phyloP scores from a whole-genome alignment of 2,113 vertebrate species.

The Cacatua alba region DNA sequence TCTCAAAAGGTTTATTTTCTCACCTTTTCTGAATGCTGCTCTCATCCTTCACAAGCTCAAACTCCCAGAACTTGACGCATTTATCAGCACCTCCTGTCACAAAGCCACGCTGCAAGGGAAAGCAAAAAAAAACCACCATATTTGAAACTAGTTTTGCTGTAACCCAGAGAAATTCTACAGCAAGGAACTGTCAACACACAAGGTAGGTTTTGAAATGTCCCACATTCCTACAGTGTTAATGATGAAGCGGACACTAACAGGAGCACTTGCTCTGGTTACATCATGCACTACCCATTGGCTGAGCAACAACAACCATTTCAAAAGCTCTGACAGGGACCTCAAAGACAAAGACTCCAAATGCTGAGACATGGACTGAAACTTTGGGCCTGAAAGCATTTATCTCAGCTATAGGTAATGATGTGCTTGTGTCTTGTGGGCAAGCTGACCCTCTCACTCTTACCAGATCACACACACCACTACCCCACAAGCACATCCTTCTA shows the following conservation, averaged over 20 bases:
- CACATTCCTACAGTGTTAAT: neutral
- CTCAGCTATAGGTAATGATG: neutral
- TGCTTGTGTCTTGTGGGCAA: neutral
- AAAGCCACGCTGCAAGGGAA: constrained; percentile 85
- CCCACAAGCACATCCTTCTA: neutral
- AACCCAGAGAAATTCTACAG: neutral
- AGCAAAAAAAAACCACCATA: neutral
- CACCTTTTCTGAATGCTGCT: constrained; percentile 85
- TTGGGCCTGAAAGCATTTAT: neutral
- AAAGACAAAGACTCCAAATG: neutral
- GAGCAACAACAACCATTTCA: neutral
- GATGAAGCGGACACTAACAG: neutral
- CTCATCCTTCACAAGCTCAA: constrained; percentile 91
- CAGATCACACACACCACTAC: neutral
- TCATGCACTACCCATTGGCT: fast-evolving
- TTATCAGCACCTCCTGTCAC: constrained; percentile 94
- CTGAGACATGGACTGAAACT: neutral
- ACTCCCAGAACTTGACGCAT: constrained; percentile 96
- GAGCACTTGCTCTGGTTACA: neutral
- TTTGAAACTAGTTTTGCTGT: neutral
- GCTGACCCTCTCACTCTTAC: neutral
- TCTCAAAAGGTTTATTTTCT: neutral
- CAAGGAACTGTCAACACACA: neutral
- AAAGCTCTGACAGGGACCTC: neutral
- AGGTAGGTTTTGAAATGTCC: neutral